Percentiles rank a stretch among this genome's conserved stretches.
phyloP scores from a whole-genome alignment of 2,797 vertebrate species.

The Eremophila alpestris region DNA sequence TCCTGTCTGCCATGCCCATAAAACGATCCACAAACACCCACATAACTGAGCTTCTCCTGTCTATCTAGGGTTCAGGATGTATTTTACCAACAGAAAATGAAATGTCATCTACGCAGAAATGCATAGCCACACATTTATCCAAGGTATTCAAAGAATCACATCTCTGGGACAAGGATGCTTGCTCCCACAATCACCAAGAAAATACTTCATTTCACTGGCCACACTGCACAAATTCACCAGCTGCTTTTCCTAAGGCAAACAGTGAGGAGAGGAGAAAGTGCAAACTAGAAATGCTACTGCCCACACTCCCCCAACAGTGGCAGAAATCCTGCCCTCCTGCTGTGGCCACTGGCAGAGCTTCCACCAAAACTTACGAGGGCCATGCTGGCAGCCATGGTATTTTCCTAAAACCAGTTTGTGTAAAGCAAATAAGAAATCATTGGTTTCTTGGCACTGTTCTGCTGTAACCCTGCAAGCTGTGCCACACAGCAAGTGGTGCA shows the following conservation, averaged over 20 bases:
- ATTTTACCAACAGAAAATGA: not conserved
- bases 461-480: not conserved
- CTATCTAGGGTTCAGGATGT: not conserved
- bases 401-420: not conserved
- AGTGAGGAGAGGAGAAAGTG: not conserved
- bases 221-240: not conserved
- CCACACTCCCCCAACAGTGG: not conserved
- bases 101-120: not conserved
- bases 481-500: not conserved
- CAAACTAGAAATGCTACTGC: not conserved
- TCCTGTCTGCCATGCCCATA: not conserved
- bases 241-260: not conserved
- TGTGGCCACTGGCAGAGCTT: not conserved
- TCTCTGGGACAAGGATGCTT: not conserved
- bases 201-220: not conserved
- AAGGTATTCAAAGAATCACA: not conserved
- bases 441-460: not conserved
- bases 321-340: not conserved
- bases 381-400: fast-evolving
- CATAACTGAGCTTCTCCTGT: not conserved
- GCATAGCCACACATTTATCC: not conserved
- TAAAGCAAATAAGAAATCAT: not conserved
- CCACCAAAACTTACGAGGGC: not conserved
- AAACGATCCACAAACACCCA: not conserved
- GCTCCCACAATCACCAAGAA: not conserved